These are phyloP conservation scores for Noctua janthina DNA, from an alignment of 2,888 invertebrate species.

Conservation along the genomic window DNA sequence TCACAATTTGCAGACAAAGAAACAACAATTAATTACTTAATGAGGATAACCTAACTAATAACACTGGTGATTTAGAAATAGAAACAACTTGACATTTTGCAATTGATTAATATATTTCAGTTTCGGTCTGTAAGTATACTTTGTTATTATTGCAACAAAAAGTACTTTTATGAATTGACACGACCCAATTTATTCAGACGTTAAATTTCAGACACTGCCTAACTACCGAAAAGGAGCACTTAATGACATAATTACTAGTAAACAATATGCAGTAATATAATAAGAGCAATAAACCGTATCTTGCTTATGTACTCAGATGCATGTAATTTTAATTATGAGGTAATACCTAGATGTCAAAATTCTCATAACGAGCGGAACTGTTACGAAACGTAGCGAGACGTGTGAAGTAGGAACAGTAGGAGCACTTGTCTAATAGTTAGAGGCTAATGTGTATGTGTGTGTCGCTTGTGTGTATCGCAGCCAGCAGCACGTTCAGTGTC, in stretches of 20 bases:
- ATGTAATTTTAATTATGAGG: slow-evolving; percentile 53
- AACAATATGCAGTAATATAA: slow-evolving; percentile 42
- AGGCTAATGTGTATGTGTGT: slow-evolving; percentile 88
- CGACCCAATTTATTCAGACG: slow-evolving; percentile 28
- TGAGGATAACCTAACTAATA: slow-evolving; percentile 54
- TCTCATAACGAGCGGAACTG: slow-evolving; percentile 43
- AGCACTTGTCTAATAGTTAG: slow-evolving; percentile 78
- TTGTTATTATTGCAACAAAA: slow-evolving; percentile 27
- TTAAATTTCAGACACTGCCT: not conserved
- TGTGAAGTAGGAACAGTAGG: slow-evolving; percentile 70
- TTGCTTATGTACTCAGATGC: slow-evolving; percentile 44
- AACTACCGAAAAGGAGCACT: slow-evolving; percentile 13
- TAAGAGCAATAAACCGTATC: slow-evolving; percentile 43
- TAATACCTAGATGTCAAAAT: slow-evolving; percentile 56
- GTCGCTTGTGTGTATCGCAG: slow-evolving; percentile 88
- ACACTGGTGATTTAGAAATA: slow-evolving; percentile 49
- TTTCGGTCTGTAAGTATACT: not conserved
- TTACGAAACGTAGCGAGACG: slow-evolving; percentile 54
- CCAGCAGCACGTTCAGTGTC: slow-evolving; percentile 91
- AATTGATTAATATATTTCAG: slow-evolving; percentile 18
- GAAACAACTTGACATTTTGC: slow-evolving; percentile 25
- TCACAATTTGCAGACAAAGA: slow-evolving; percentile 59
- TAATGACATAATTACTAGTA: slow-evolving; percentile 41
- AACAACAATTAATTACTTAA: slow-evolving; percentile 58
- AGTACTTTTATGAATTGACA: slow-evolving; percentile 21